Evolutionary conservation across 2,888 invertebrate genomes (phyloP).

Genomic region (Lasioglossum oenotherae): DNA sequence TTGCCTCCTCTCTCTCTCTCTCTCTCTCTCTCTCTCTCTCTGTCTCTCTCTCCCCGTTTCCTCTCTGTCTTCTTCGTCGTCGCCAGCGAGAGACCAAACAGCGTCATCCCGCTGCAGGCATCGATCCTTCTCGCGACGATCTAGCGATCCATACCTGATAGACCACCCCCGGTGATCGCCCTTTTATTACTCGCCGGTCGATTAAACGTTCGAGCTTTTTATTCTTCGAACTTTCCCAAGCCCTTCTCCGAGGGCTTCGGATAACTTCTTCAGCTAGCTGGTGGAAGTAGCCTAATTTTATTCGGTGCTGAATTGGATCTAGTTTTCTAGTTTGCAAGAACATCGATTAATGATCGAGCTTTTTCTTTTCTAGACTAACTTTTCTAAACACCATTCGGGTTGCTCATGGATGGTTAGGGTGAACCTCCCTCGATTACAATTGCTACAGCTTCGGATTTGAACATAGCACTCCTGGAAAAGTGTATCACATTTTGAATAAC

Average conservation of each 20-base stretch:
- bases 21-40: neutral
- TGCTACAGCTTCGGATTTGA: too few species aligned
- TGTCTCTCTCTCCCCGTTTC: neutral
- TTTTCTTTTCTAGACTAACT: too few species aligned
- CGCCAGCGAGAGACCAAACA: neutral
- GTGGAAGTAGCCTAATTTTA: neutral
- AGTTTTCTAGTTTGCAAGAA: too few species aligned
- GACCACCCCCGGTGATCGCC: slow-evolving; percentile 2
- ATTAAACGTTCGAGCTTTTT: neutral
- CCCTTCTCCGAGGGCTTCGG: neutral
- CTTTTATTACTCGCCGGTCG: slow-evolving; percentile 9
- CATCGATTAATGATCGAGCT: too few species aligned
- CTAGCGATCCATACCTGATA: slow-evolving; percentile 32
- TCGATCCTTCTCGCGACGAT: neutral
- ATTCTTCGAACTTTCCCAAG: neutral
- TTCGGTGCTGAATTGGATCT: neutral
- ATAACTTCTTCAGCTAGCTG: neutral
- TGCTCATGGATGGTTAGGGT: too few species aligned
- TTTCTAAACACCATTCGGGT: too few species aligned
- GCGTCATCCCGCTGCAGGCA: neutral
- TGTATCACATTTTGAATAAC: neutral
- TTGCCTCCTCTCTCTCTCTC: slow-evolving; percentile 25
- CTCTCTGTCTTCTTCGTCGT: neutral
- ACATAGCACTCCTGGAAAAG: too few species aligned
- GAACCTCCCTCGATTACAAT: too few species aligned